A percentile compares a stretch with the other conserved stretches of the same genome.
phyloP scores from a whole-genome alignment of 2,113 vertebrate species.

The Capra hircus region DNA sequence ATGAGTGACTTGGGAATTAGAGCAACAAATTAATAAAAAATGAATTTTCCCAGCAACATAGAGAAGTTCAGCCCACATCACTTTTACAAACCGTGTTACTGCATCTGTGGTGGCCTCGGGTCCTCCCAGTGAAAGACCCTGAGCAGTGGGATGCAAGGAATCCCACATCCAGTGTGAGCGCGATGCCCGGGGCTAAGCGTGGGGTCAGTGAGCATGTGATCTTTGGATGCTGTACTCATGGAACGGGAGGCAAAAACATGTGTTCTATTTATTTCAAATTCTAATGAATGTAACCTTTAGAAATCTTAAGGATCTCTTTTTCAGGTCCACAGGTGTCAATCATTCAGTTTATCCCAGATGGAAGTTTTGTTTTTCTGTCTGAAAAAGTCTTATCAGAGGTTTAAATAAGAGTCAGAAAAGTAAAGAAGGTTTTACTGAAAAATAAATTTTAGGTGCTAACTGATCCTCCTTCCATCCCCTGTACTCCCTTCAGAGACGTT shows the following conservation, averaged over 20 bases:
- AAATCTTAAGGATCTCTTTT: not conserved
- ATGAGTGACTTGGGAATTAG: not conserved
- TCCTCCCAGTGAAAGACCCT: rapidly evolving
- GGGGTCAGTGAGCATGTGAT: rapidly evolving
- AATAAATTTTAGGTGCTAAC: not conserved
- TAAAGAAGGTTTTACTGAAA: not conserved
- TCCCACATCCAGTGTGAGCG: rapidly evolving
- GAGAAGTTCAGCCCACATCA: not conserved
- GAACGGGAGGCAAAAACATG: rapidly evolving
- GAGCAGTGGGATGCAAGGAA: not conserved
- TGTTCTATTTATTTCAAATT: not conserved
- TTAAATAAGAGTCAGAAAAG: not conserved
- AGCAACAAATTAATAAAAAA: not conserved
- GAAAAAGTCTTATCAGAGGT: not conserved
- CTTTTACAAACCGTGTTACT: not conserved
- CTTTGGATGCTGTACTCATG: rapidly evolving
- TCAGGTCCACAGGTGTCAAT: not conserved
- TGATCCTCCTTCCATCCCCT: not conserved
- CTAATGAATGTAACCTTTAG: not conserved
- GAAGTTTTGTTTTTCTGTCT: not conserved
- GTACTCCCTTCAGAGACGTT: not conserved
- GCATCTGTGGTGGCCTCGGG: not conserved
- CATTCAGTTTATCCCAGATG: not conserved
- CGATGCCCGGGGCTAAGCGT: rapidly evolving
- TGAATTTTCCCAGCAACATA: not conserved